Conservation (phyloP, 2,113 vertebrate species). For the Dipodomys stephensi region DNA sequence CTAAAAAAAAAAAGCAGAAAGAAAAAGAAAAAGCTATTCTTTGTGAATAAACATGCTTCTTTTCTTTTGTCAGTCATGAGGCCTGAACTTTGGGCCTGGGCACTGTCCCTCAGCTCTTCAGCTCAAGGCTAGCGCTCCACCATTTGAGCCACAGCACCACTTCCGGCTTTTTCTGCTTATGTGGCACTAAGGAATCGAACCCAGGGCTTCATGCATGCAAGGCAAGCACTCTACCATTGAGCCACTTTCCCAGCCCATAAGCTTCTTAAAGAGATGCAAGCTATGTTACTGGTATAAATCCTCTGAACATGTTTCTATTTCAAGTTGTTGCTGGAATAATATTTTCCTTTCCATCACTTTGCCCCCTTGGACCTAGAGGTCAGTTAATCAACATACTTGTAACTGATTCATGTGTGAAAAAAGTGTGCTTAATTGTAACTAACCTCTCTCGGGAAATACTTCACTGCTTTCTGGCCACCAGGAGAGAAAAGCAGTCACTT, state of each 20-base stretch:
- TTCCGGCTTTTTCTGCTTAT: too few relatives aligned
- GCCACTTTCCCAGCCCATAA: too few relatives aligned
- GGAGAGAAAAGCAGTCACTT: background rate
- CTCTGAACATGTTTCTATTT: slow-evolving; percentile 14
- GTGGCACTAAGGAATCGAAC: too few relatives aligned
- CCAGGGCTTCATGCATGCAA: too few relatives aligned
- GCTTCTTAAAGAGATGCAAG: background rate
- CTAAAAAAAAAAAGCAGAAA: too few relatives aligned
- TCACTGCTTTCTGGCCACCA: background rate
- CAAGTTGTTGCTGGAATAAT: background rate
- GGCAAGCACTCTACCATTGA: too few relatives aligned
- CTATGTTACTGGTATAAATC: background rate
- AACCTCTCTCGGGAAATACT: background rate
- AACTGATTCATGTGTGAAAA: background rate
- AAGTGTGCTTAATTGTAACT: background rate
- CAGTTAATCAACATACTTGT: slow-evolving; percentile 20
- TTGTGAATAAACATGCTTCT: background rate
- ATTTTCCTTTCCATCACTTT: background rate
- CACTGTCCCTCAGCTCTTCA: too few relatives aligned
- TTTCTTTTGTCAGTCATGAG: too few relatives aligned
- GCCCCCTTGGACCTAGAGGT: background rate
- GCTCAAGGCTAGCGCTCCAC: too few relatives aligned
- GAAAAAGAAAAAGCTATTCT: background rate
- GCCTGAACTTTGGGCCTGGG: too few relatives aligned
- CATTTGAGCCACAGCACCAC: too few relatives aligned